A percentile compares a stretch with the other conserved stretches of the same genome.
Evolutionary conservation across 2,113 vertebrate genomes (phyloP).

Genomic region (Montifringilla adamsi): DNA sequence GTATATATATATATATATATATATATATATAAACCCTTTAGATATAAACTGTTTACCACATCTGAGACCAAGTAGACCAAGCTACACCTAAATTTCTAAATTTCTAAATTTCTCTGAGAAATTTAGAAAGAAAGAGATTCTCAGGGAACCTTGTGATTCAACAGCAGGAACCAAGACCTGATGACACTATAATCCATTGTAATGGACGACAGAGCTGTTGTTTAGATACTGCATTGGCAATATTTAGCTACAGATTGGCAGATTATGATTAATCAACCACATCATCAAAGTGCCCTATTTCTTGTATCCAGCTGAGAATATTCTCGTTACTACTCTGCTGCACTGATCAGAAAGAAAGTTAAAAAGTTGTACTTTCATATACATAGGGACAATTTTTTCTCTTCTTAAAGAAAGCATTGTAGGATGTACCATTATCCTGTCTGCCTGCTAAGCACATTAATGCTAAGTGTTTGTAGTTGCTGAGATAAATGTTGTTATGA

Average conservation of each 20-base stretch:
- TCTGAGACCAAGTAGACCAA: background rate
- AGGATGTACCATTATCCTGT: background rate
- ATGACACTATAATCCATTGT: background rate
- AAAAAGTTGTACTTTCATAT: background rate
- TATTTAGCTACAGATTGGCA: background rate
- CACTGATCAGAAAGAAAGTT: background rate
- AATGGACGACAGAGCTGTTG: background rate
- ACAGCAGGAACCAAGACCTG: background rate
- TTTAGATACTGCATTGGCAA: background rate
- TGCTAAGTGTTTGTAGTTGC: background rate
- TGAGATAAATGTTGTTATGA: background rate
- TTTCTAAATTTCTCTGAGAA: background rate
- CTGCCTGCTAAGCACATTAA: background rate
- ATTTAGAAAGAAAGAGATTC: background rate
- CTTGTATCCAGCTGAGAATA: background rate
- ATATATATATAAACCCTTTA: no score
- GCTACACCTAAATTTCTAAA: background rate
- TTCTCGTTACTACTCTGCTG: background rate
- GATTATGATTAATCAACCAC: background rate
- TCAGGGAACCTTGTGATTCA: background rate
- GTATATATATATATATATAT: background rate
- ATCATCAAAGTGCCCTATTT: background rate
- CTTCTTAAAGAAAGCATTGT: background rate
- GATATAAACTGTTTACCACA: background rate
- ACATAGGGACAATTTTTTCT: background rate